Evolutionary conservation across 2,888 invertebrate genomes (phyloP), one percentile per base, ranked within the genome.

Genomic region (Ophioninae sp.): DNA sequence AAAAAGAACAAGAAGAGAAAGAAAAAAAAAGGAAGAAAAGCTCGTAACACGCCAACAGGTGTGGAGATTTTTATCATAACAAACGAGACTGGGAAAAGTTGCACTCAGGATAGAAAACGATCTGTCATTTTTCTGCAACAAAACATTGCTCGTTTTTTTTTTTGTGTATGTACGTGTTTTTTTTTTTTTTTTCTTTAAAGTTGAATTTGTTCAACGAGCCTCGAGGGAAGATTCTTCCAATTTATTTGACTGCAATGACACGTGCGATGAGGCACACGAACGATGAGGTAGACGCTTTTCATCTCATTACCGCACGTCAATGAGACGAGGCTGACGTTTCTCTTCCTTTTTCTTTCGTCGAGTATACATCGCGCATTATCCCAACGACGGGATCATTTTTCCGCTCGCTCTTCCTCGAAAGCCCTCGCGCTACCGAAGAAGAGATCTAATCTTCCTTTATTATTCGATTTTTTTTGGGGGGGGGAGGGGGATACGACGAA

Each of bases 381-480:
- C 50, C 62, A 68, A 79, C 20, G 56, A 62, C 73, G 50, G 76
- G 76, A 79, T 83, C 83, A 79, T 76, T 83, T 79, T 79, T 56
- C 67, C 76, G 62, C 76, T 56, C 62, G 68, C 76, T 76, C 72
- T 67, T 61, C 75, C 50, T 37, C 75, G 62, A 83, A 75, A 79
- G 73, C 68, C 67, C 79, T 76, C 72, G 44, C 79, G 77, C 70
- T 61, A 62, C 77, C 73, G 44, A 65, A 64, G 69, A 57, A 69
- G 62, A 77, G 76, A 83, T 83, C 83, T 77, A 83, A 83, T 83
- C 77, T 83, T 69, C 62, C 62, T 83, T 79, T 83, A 83, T 83
- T 80, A 80, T 83, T 77, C 80, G 57, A 64, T 80, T 83, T 78
- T 80, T 83, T 78, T 77, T 80, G 56, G 57, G 50, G 62, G 56